Evolutionary conservation across 2,113 vertebrate genomes (phyloP).

Genomic region (Pan paniscus): DNA sequence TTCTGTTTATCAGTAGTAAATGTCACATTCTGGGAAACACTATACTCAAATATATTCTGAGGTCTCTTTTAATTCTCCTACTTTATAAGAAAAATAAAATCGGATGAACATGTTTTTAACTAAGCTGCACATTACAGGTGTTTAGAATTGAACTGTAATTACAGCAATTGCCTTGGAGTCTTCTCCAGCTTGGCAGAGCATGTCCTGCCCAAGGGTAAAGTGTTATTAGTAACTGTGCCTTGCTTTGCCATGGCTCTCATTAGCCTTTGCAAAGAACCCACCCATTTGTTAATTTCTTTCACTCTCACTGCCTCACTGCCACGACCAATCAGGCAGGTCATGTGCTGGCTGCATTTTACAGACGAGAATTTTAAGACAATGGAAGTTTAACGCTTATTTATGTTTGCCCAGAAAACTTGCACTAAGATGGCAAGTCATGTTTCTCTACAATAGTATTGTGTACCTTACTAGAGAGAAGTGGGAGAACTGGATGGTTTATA

Average conservation of each 20-base stretch:
- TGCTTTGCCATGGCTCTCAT: not conserved
- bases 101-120: not conserved
- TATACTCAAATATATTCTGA: not conserved
- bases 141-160: not conserved
- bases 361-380: not conserved
- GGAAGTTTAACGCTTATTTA: not conserved
- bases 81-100: not conserved
- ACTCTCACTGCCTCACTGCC: not conserved
- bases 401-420: not conserved
- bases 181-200: not conserved
- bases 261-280: not conserved
- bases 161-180: not conserved
- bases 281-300: not conserved
- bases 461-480: too few relatives aligned
- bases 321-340: not conserved
- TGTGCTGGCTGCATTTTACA: not conserved
- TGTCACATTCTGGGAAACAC: not conserved
- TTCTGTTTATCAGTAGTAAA: not conserved
- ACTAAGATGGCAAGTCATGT: not conserved
- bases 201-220: not conserved
- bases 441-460: fast-evolving
- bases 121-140: not conserved
- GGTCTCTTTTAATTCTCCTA: not conserved
- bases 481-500: not conserved
- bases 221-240: not conserved